Conservation (phyloP, 1,140 invertebrate species). For the roundworm (Caenorhabditis elegans) region DNA sequence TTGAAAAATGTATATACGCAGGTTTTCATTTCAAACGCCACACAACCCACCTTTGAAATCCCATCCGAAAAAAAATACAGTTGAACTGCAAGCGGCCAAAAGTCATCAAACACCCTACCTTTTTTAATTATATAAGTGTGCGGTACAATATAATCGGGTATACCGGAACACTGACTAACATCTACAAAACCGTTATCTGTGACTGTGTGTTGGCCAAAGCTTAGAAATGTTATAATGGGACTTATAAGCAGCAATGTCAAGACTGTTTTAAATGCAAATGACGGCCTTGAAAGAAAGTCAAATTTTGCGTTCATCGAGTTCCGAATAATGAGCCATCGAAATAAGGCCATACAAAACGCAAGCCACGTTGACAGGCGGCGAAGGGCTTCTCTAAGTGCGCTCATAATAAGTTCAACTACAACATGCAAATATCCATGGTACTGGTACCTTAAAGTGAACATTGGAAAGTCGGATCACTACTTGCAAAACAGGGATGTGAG, state of each 20-base stretch:
- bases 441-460: background rate
- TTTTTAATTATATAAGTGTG: background rate
- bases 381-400: background rate
- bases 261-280: background rate
- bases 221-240: background rate
- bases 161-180: background rate
- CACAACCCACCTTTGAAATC: background rate
- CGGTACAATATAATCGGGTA: background rate
- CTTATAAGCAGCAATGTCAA: background rate
- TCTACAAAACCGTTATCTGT: background rate
- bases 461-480: background rate
- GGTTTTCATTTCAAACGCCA: too few relatives aligned
- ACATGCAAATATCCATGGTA: background rate
- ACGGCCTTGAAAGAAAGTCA: background rate
- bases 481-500: too few relatives aligned
- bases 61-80: background rate
- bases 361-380: background rate
- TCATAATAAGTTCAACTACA: background rate
- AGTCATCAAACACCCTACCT: background rate
- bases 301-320: background rate
- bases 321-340: background rate
- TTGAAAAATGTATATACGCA: too few relatives aligned
- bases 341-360: background rate
- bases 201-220: background rate
- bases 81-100: background rate